A percentile compares a stretch with the other conserved stretches of the same genome.
These are phyloP conservation scores for Microchrysa polita DNA, from an alignment of 2,888 invertebrate species.

Conservation along the genomic window DNA sequence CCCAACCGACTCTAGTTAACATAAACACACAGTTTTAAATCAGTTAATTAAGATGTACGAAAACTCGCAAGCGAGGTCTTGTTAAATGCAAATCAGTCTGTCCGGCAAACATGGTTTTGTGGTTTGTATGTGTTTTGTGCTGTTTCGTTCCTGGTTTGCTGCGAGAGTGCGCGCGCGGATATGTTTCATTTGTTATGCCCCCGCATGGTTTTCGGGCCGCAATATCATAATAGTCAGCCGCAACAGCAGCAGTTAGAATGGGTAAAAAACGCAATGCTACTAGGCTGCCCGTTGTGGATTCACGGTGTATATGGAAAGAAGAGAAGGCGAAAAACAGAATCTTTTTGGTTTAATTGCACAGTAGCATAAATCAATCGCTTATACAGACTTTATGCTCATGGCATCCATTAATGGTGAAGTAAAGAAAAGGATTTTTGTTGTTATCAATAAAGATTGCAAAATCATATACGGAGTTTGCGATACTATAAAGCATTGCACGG, in stretches of 20 bases:
- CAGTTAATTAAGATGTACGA: conserved; percentile 51
- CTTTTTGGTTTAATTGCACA: conserved; percentile 49
- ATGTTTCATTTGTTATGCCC: conserved; percentile 38
- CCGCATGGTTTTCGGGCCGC: conserved; percentile 20
- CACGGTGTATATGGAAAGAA: background rate
- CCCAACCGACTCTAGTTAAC: conserved; percentile 40
- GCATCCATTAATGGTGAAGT: conserved; percentile 29
- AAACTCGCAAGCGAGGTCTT: conserved; percentile 46
- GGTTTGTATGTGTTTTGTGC: conserved; percentile 31
- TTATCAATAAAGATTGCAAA: background rate
- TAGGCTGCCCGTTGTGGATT: background rate
- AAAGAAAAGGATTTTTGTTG: background rate
- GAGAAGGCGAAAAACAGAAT: conserved; percentile 44
- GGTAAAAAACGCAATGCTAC: background rate
- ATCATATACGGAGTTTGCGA: background rate
- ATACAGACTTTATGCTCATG: conserved; percentile 21
- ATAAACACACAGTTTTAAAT: conserved; percentile 46
- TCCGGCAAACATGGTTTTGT: conserved; percentile 45
- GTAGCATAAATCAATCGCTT: conserved; percentile 49
- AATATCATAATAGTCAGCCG: background rate
- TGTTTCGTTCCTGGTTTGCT: conserved; percentile 45
- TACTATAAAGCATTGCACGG: background rate
- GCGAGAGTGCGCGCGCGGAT: conserved; percentile 45
- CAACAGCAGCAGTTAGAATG: no score
- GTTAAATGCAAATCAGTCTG: conserved; percentile 51